Percentiles rank a stretch among this genome's conserved stretches.
Evolutionary conservation across 2,113 vertebrate species (phyloP).

Genomic region (Paradisaea rubra): DNA sequence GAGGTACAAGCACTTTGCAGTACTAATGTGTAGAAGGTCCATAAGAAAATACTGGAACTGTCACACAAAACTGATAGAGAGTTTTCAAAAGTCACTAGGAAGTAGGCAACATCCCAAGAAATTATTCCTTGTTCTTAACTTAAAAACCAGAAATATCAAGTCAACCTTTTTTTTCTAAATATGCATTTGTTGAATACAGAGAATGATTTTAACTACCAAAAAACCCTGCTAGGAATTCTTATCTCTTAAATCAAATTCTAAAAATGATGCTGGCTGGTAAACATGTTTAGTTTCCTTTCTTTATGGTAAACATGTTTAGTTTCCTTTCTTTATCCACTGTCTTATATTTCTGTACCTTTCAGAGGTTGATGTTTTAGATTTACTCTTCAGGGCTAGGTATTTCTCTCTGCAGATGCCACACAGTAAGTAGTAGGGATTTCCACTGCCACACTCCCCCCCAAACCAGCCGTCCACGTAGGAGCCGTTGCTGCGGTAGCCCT

Average conservation of each 20-base stretch:
- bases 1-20: not conserved
- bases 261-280: not conserved
- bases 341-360: slow-evolving; percentile 78
- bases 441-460: slow-evolving; percentile 94
- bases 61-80: not conserved
- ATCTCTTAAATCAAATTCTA: not conserved
- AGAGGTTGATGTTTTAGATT: slow-evolving; percentile 80
- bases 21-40: not conserved
- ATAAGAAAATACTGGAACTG: not conserved
- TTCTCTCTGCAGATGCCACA: slow-evolving; percentile 93
- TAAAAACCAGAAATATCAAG: not conserved
- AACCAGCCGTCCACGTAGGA: slow-evolving; percentile 99
- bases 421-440: slow-evolving; percentile 93
- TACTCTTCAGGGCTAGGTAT: slow-evolving; percentile 89
- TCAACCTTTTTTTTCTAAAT: not conserved
- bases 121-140: not conserved
- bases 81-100: not conserved
- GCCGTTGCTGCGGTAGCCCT: slow-evolving; percentile 96
- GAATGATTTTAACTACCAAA: not conserved
- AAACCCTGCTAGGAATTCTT: not conserved
- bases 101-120: not conserved
- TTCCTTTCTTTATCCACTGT: not conserved
- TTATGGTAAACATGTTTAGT: not conserved
- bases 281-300: not conserved
- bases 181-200: not conserved